Evolutionary conservation across 2,797 vertebrate species (phyloP).

Genomic region (Notamacropus eugenii): DNA sequence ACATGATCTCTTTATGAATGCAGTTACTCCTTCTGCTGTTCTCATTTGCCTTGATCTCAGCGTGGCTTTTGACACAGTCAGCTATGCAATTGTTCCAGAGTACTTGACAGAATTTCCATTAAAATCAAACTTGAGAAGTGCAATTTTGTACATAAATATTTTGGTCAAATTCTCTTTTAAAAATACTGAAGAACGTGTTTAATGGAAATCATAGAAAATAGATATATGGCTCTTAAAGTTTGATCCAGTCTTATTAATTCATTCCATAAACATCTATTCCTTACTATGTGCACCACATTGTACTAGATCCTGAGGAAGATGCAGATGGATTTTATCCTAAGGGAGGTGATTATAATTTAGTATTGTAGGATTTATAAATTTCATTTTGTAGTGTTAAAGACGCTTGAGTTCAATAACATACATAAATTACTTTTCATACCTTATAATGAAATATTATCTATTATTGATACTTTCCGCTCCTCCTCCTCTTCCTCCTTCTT

Average conservation of each 20-base stretch:
- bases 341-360: background rate
- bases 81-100: slow-evolving; percentile 57
- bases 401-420: background rate
- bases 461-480: background rate
- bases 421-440: background rate
- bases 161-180: slow-evolving; percentile 66
- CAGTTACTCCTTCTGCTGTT: slow-evolving; percentile 36
- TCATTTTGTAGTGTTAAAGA: background rate
- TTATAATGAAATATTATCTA: background rate
- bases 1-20: slow-evolving; percentile 74
- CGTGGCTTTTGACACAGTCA: slow-evolving; percentile 71
- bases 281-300: background rate
- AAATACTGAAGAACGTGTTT: slow-evolving; percentile 42
- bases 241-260: background rate
- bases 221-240: slow-evolving; percentile 61
- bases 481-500: background rate
- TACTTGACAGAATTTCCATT: slow-evolving; percentile 70
- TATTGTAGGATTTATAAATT: background rate
- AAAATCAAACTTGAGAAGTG: slow-evolving; percentile 71
- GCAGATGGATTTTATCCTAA: background rate
- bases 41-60: slow-evolving; percentile 68
- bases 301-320: background rate
- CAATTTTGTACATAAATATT: slow-evolving; percentile 59
- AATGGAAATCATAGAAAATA: slow-evolving; percentile 50
- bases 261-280: background rate